These are phyloP conservation scores for Formica aserva DNA, from an alignment of 2,888 invertebrate genomes.

Conservation along the genomic window DNA sequence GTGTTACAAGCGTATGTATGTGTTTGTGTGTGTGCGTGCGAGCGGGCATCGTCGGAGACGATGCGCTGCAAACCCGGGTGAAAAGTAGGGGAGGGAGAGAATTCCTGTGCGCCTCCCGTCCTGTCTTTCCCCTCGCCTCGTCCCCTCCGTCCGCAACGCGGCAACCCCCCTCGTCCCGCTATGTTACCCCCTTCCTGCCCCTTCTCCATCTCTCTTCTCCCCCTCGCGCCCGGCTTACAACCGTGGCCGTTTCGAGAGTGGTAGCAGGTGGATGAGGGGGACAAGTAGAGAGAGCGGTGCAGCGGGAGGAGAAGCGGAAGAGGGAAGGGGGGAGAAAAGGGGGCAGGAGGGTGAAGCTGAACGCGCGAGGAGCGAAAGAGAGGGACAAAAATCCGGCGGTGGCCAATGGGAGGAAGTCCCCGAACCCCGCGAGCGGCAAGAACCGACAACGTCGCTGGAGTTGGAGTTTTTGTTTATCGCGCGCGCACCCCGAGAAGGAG, in stretches of 20 bases:
- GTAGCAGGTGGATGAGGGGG: conserved; percentile 74
- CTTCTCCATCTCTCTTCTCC: conserved; percentile 36
- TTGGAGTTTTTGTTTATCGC: conserved; percentile 84
- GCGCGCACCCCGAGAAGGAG: conserved; percentile 75
- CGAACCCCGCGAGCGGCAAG: conserved; percentile 80
- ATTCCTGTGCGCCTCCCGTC: conserved; percentile 79
- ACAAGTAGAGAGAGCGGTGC: conserved; percentile 57
- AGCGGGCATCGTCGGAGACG: conserved; percentile 70
- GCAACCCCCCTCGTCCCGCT: conserved; percentile 38
- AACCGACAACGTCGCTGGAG: conserved; percentile 84
- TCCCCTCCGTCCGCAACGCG: conserved; percentile 34
- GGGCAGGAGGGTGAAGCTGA: conserved; percentile 59
- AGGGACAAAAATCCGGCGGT: conserved; percentile 80
- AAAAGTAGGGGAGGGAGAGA: conserved; percentile 79
- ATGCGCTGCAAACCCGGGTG: conserved; percentile 76
- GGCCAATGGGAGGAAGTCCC: conserved; percentile 80
- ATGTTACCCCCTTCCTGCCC: conserved; percentile 46
- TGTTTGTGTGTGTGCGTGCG: background rate
- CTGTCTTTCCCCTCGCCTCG: conserved; percentile 45
- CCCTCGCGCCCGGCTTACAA: conserved; percentile 64
- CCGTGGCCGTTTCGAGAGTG: conserved; percentile 73
- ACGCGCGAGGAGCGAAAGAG: conserved; percentile 66
- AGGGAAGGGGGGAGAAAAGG: conserved; percentile 45
- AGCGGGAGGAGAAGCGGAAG: conserved; percentile 57
- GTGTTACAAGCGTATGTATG: background rate